These are phyloP conservation scores for Odontomachus brunneus DNA, from an alignment of 1,140 invertebrate genomes.

Conservation along the genomic window DNA sequence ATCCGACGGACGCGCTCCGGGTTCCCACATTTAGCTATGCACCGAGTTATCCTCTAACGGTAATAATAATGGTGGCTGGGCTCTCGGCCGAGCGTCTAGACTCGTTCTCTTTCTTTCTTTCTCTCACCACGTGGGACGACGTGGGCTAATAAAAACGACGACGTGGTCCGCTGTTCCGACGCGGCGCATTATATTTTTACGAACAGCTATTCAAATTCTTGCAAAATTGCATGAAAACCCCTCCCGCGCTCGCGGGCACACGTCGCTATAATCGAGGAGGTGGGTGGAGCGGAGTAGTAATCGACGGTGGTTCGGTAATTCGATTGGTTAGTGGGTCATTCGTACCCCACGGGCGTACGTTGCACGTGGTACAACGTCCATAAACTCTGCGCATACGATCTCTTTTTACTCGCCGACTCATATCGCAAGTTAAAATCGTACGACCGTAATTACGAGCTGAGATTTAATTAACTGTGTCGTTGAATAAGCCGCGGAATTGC, in stretches of 20 bases:
- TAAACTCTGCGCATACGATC: not conserved
- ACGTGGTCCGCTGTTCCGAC: constrained; percentile 63
- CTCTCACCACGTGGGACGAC: constrained; percentile 27
- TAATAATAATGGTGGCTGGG: constrained; percentile 76
- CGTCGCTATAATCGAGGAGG: constrained; percentile 78
- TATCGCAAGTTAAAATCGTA: not conserved
- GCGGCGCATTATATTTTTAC: constrained; percentile 81
- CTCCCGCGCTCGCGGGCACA: constrained; percentile 73
- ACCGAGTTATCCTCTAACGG: constrained; percentile 77
- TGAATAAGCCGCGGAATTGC: no score
- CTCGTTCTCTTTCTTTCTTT: constrained; percentile 64
- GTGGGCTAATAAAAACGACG: constrained; percentile 76
- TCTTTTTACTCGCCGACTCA: not conserved
- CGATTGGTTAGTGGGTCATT: constrained; percentile 82
- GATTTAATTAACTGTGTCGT: no score
- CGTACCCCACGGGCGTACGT: constrained; percentile 67
- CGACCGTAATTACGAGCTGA: no score
- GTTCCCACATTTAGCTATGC: constrained; percentile 80
- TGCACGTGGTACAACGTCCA: not conserved
- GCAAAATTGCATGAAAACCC: constrained; percentile 83
- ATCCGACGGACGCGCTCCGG: constrained; percentile 31
- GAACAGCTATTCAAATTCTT: constrained; percentile 85
- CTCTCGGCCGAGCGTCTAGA: constrained; percentile 74
- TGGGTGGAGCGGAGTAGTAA: constrained; percentile 61
- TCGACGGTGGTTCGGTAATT: constrained; percentile 63